Percentiles rank a stretch among this genome's conserved stretches.
These are phyloP conservation scores for Macaria liturata DNA, from an alignment of 2,888 invertebrate species.

Conservation along the genomic window DNA sequence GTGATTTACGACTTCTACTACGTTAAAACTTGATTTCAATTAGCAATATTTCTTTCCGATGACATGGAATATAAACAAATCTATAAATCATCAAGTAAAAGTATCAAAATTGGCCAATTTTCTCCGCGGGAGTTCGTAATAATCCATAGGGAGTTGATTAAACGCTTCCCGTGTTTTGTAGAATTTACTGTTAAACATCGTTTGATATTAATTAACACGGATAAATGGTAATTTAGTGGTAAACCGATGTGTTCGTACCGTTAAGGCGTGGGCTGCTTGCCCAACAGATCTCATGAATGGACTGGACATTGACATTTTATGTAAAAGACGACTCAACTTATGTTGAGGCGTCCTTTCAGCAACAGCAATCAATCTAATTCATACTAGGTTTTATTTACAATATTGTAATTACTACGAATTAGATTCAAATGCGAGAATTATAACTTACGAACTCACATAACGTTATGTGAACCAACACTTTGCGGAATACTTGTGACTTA, in stretches of 20 bases:
- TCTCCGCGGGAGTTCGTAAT: conserved; percentile 27
- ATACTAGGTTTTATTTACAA: too few relatives aligned
- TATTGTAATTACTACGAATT: too few relatives aligned
- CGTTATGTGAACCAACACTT: too few relatives aligned
- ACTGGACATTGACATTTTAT: conserved; percentile 35
- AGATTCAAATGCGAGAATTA: too few relatives aligned
- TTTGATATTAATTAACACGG: conserved; percentile 70
- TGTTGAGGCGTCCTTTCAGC: too few relatives aligned
- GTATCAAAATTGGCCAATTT: conserved; percentile 21
- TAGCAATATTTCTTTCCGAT: conserved; percentile 16
- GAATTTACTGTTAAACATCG: conserved; percentile 60
- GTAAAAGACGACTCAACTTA: too few relatives aligned
- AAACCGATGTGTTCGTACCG: conserved; percentile 50
- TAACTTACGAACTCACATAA: too few relatives aligned
- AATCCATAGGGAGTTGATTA: conserved; percentile 40
- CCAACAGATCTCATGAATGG: conserved; percentile 75
- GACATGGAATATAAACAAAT: conserved; percentile 22
- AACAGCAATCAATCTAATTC: too few relatives aligned
- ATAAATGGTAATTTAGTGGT: conserved; percentile 69
- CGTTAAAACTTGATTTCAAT: conserved; percentile 20
- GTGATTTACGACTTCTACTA: conserved; percentile 10
- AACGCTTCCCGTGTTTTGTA: conserved; percentile 56
- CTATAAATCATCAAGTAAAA: conserved; percentile 22
- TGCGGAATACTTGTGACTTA: too few relatives aligned
- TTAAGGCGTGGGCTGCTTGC: conserved; percentile 74